Percentiles rank a stretch among this genome's conserved stretches.
Conservation (phyloP, 1,140 invertebrate genomes). For the Nephotettix cincticeps region DNA sequence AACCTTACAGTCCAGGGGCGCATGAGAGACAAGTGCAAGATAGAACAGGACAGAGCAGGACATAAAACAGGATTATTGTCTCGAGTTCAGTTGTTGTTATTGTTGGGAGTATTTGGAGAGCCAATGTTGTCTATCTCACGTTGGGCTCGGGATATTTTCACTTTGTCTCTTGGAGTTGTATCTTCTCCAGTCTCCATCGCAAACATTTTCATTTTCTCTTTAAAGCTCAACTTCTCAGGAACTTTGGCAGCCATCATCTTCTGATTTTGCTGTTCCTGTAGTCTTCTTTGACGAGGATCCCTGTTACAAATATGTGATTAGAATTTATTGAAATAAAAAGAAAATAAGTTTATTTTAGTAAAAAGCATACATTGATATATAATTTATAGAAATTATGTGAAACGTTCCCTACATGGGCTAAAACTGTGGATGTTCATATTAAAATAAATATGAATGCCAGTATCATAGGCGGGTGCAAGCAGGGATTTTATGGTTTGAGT, state of each 20-base stretch:
- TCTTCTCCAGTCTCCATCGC: constrained; percentile 88
- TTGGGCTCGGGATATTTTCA: constrained; percentile 90
- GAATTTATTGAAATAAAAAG: not conserved
- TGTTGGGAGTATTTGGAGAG: constrained; percentile 50
- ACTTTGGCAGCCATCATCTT: constrained; percentile 61
- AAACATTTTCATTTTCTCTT: constrained; percentile 98
- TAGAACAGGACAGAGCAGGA: too few relatives aligned
- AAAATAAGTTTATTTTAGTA: not conserved
- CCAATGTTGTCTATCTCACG: constrained; percentile 80
- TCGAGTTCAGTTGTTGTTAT: constrained; percentile 37
- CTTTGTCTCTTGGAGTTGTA: constrained; percentile 85
- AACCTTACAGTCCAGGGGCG: too few relatives aligned
- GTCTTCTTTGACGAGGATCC: constrained; percentile 77
- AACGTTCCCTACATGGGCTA: too few relatives aligned
- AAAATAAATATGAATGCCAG: too few relatives aligned
- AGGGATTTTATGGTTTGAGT: too few relatives aligned
- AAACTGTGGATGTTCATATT: too few relatives aligned
- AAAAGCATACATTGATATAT: too few relatives aligned
- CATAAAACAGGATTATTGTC: too few relatives aligned
- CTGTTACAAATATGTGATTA: constrained; percentile 48
- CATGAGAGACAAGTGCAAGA: too few relatives aligned
- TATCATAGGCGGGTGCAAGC: too few relatives aligned
- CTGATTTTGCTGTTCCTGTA: constrained; percentile 75
- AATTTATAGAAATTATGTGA: too few relatives aligned
- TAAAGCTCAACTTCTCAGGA: constrained; percentile 88